A percentile compares a stretch with the other conserved stretches of the same genome.
These are phyloP conservation scores for Adelphocoris suturalis DNA, from an alignment of 2,888 invertebrate species.

Conservation along the genomic window DNA sequence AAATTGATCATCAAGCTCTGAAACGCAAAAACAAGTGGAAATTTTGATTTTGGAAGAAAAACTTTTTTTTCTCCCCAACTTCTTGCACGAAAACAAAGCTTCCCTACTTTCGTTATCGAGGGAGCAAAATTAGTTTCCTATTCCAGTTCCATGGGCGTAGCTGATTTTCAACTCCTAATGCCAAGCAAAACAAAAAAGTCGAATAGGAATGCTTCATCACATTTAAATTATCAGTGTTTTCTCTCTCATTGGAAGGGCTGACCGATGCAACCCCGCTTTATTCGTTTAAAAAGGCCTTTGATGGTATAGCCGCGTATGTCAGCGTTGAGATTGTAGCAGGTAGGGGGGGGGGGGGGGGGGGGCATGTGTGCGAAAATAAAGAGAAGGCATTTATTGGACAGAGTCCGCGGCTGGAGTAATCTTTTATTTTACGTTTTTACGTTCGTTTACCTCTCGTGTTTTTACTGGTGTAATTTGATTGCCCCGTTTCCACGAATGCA, in stretches of 20 bases:
- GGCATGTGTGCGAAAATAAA: slow-evolving; percentile 46
- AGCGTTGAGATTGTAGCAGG: not conserved
- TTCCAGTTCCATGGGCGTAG: not conserved
- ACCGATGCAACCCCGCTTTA: slow-evolving; percentile 19
- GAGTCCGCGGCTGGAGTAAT: slow-evolving; percentile 41
- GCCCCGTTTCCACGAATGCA: slow-evolving; percentile 25
- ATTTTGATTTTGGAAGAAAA: too few species aligned
- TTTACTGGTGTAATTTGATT: slow-evolving; percentile 35
- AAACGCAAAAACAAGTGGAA: too few species aligned
- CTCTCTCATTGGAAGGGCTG: slow-evolving; percentile 50
- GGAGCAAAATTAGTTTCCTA: not conserved
- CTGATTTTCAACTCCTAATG: not conserved
- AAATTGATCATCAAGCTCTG: too few species aligned
- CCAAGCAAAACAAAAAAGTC: not conserved
- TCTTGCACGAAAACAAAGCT: too few species aligned
- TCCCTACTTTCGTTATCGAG: too few species aligned
- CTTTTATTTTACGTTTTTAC: slow-evolving; percentile 49
- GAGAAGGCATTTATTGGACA: slow-evolving; percentile 58
- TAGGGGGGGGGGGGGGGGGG: not conserved
- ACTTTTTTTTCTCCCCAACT: too few species aligned
- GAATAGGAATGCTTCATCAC: slow-evolving; percentile 49
- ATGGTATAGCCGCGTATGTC: slow-evolving; percentile 31
- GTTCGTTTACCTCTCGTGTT: slow-evolving; percentile 10
- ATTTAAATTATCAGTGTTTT: slow-evolving; percentile 58
- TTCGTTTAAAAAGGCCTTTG: slow-evolving; percentile 53